Evolutionary conservation across 2,888 invertebrate genomes (phyloP).

Genomic region (Julus scandinavius): DNA sequence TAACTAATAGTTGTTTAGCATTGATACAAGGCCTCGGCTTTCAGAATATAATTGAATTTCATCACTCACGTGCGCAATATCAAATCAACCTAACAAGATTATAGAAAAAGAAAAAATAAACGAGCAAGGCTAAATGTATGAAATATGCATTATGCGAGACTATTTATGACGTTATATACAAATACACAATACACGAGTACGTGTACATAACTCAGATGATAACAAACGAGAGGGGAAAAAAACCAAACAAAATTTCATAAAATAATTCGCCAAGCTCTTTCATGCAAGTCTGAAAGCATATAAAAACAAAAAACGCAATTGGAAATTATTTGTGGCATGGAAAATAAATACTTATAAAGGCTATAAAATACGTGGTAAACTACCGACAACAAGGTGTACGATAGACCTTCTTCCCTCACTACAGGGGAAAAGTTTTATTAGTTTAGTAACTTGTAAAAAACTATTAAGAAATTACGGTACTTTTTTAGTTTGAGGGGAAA

Average conservation of each 20-base stretch:
- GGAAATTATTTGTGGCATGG: not conserved
- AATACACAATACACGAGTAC: not conserved
- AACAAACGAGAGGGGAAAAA: not conserved
- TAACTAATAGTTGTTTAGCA: not conserved
- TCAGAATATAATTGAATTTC: constrained; percentile 9
- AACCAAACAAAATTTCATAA: not conserved
- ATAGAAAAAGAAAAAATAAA: not conserved
- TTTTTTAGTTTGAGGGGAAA: no score
- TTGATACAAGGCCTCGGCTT: not conserved
- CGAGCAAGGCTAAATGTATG: constrained; percentile 28
- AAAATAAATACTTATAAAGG: constrained; percentile 21
- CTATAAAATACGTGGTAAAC: not conserved
- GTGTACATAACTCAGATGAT: not conserved
- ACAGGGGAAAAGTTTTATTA: not conserved
- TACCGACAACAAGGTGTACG: not conserved
- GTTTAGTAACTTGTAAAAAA: not conserved
- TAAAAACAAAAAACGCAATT: not conserved
- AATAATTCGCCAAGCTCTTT: constrained; percentile 12
- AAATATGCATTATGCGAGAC: not conserved
- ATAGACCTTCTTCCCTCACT: not conserved
- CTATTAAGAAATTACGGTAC: not conserved
- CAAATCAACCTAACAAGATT: not conserved
- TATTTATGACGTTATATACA: not conserved
- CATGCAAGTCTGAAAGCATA: not conserved
- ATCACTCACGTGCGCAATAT: constrained; percentile 18